A percentile compares a stretch with the other conserved stretches of the same genome.
Conservation (phyloP, 92 coral and sea anemone genomes). For the Epizoanthus ramosus region DNA sequence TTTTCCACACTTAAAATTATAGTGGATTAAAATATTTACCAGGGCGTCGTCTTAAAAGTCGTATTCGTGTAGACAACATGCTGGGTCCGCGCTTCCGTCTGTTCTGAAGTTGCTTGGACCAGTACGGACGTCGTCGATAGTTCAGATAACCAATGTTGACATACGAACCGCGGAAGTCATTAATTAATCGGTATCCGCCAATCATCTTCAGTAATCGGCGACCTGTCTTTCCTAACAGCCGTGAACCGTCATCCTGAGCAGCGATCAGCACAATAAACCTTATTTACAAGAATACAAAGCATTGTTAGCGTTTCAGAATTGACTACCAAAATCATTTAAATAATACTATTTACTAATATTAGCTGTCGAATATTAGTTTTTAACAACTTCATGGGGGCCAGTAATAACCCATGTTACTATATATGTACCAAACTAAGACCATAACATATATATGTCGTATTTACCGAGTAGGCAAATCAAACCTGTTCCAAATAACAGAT, state of each 20-base stretch:
- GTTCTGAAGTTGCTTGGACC: slow-evolving; percentile 37
- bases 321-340: too few relatives aligned
- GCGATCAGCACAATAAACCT: slow-evolving; percentile 25
- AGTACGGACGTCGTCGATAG: slow-evolving; percentile 28
- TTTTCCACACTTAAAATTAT: too few relatives aligned
- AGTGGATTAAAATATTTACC: neutral
- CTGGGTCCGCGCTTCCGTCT: slow-evolving; percentile 33
- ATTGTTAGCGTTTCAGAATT: too few relatives aligned
- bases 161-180: slow-evolving; percentile 30
- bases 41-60: slow-evolving; percentile 18
- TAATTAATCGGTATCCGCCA: slow-evolving; percentile 28
- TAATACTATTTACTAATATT: too few relatives aligned
- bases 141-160: slow-evolving; percentile 22
- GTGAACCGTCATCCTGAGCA: slow-evolving; percentile 21
- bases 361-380: too few relatives aligned
- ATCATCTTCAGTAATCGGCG: slow-evolving; percentile 23
- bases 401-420: too few relatives aligned
- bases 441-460: too few relatives aligned
- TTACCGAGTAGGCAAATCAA: too few relatives aligned
- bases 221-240: slow-evolving; percentile 3
- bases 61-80: slow-evolving; percentile 34
- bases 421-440: too few relatives aligned
- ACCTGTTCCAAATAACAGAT: too few relatives aligned
- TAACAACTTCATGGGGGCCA: too few relatives aligned
- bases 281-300: too few relatives aligned